A percentile compares a stretch with the other conserved stretches of the same genome.
Conservation (phyloP, 1,140 invertebrate species). For the Tetranychus cinnabarinus region DNA sequence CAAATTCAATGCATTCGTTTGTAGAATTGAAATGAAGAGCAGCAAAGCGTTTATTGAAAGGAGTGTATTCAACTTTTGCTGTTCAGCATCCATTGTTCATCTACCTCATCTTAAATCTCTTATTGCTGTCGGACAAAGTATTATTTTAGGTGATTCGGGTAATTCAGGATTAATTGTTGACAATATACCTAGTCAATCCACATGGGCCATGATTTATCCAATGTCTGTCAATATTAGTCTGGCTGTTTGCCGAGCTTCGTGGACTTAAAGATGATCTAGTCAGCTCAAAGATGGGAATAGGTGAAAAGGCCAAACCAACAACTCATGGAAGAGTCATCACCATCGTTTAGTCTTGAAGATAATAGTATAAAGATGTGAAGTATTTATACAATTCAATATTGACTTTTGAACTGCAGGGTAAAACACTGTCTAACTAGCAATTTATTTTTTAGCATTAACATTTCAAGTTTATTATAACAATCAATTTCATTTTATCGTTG, state of each 20-base stretch:
- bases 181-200: neutral
- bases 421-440: too few species aligned
- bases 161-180: neutral
- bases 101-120: constrained; percentile 81
- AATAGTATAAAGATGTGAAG: too few species aligned
- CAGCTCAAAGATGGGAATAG: neutral
- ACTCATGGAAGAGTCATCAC: too few species aligned
- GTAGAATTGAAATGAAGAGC: constrained; percentile 52
- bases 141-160: constrained; percentile 31
- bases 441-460: too few species aligned
- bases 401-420: too few species aligned
- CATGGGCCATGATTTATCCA: constrained; percentile 59
- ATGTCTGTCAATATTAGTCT: constrained; percentile 61
- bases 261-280: constrained; percentile 46
- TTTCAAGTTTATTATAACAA: too few species aligned
- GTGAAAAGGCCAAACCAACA: neutral
- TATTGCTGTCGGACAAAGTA: constrained; percentile 28
- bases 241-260: constrained; percentile 58
- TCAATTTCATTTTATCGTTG: too few species aligned
- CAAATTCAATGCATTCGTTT: too few species aligned
- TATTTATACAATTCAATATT: too few species aligned
- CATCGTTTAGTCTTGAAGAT: constrained; percentile 1
- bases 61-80: constrained; percentile 69
- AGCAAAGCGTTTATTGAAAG: constrained; percentile 70
- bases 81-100: constrained; percentile 79